Conservation (phyloP, 2,888 invertebrate species). For the Meteorus cinctellus region DNA sequence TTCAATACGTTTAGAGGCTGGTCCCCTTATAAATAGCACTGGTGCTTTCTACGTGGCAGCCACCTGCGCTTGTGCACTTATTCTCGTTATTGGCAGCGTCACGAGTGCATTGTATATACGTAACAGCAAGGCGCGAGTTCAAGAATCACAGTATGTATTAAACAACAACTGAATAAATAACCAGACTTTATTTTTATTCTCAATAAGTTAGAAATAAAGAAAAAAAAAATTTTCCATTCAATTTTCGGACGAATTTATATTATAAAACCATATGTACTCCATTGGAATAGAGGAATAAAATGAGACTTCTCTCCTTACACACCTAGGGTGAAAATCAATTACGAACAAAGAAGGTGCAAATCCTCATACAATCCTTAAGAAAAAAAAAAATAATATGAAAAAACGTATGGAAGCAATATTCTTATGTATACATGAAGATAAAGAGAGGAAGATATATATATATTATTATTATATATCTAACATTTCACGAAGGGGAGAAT, state of each 20-base stretch:
- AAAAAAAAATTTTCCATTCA: background rate
- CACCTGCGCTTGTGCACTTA: slow-evolving; percentile 85
- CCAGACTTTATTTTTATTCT: background rate
- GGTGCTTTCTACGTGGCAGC: slow-evolving; percentile 87
- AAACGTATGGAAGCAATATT: slow-evolving; percentile 26
- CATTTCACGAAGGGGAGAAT: slow-evolving; percentile 23
- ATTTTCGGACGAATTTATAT: background rate
- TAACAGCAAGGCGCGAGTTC: slow-evolving; percentile 80
- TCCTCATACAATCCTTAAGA: slow-evolving; percentile 29
- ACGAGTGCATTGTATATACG: slow-evolving; percentile 81
- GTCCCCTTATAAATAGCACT: slow-evolving; percentile 78
- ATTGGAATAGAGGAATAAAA: background rate
- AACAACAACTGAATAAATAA: slow-evolving; percentile 3
- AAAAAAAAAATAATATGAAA: slow-evolving; percentile 30
- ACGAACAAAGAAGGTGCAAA: slow-evolving; percentile 45
- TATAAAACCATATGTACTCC: background rate
- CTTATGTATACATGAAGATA: background rate
- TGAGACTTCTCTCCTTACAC: slow-evolving; percentile 17
- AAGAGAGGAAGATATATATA: slow-evolving; percentile 12
- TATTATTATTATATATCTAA: slow-evolving; percentile 4
- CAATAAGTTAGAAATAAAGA: background rate
- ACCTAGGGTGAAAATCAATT: slow-evolving; percentile 50
- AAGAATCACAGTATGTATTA: slow-evolving; percentile 80
- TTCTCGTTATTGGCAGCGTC: slow-evolving; percentile 80
- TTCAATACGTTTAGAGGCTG: slow-evolving; percentile 82